Conservation (phyloP, 2,797 vertebrate genomes). For the Spea hammondii region DNA sequence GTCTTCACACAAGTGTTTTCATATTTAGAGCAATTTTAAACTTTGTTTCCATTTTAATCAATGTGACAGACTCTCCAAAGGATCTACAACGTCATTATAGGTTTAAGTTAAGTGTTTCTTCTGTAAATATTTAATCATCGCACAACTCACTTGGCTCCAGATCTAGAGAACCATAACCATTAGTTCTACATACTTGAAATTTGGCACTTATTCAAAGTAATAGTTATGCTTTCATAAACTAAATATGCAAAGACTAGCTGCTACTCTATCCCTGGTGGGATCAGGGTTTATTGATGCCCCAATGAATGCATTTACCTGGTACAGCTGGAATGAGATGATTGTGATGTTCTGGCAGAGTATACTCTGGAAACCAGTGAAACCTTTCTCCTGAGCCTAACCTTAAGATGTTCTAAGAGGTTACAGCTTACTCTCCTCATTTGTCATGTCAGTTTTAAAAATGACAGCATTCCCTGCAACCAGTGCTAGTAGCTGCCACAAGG, state of each 20-base stretch:
- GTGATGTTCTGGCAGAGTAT: too few species aligned
- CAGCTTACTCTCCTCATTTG: too few species aligned
- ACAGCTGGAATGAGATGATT: too few species aligned
- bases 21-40: not conserved
- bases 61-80: not conserved
- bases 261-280: constrained; percentile 6
- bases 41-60: not conserved
- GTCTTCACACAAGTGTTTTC: too few species aligned
- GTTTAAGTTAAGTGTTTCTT: constrained; percentile 20
- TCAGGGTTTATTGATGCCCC: not conserved
- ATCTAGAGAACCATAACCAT: constrained; percentile 33
- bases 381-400: too few species aligned
- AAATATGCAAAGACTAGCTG: not conserved
- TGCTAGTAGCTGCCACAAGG: too few species aligned
- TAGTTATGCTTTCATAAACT: constrained; percentile 30
- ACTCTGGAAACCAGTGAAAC: too few species aligned
- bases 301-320: not conserved
- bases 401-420: too few species aligned
- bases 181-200: constrained; percentile 16
- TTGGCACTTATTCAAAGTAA: constrained; percentile 19
- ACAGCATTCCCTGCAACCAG: too few species aligned
- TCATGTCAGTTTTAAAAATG: too few species aligned
- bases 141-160: constrained; percentile 22
- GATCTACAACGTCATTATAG: not conserved
- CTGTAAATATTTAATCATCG: constrained; percentile 36